A percentile compares a stretch with the other conserved stretches of the same genome.
phyloP scores from a whole-genome alignment of 2,113 vertebrate species.

The Poeciliopsis retropinna region DNA sequence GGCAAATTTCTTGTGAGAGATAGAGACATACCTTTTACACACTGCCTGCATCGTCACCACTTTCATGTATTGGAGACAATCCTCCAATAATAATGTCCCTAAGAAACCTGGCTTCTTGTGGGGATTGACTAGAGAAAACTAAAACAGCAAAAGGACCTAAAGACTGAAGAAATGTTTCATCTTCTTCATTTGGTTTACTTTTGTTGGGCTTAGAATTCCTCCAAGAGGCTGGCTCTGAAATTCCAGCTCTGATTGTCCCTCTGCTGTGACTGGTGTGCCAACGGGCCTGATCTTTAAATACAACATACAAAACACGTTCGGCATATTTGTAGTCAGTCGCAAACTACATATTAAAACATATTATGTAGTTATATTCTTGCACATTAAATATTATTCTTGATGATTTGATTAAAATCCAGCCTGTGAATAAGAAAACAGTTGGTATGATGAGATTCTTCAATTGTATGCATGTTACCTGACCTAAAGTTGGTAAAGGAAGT shows the following conservation, averaged over 20 bases:
- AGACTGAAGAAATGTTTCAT: conserved; percentile 12
- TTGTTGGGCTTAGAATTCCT: neutral
- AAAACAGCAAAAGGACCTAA: conserved; percentile 16
- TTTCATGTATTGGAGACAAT: conserved; percentile 36
- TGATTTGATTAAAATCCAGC: neutral
- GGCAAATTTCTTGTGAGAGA: conserved; percentile 77
- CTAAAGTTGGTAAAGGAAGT: neutral
- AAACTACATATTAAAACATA: neutral
- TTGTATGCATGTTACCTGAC: neutral
- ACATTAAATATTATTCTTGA: neutral
- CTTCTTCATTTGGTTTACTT: neutral
- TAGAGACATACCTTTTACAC: conserved; percentile 28
- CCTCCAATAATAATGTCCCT: conserved; percentile 44
- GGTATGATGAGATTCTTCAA: neutral
- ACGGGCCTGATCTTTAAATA: neutral
- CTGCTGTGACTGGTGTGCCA: neutral
- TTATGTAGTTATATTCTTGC: neutral
- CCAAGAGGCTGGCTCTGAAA: neutral
- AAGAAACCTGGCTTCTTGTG: conserved; percentile 6
- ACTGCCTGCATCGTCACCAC: neutral
- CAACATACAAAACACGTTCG: neutral
- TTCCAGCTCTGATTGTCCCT: neutral
- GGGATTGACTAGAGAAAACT: neutral
- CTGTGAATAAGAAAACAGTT: neutral
- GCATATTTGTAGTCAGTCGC: neutral